Percentiles rank a stretch among this genome's conserved stretches.
These are phyloP conservation scores for Diceros bicornis DNA, from an alignment of 2,797 vertebrate species.

Conservation along the genomic window DNA sequence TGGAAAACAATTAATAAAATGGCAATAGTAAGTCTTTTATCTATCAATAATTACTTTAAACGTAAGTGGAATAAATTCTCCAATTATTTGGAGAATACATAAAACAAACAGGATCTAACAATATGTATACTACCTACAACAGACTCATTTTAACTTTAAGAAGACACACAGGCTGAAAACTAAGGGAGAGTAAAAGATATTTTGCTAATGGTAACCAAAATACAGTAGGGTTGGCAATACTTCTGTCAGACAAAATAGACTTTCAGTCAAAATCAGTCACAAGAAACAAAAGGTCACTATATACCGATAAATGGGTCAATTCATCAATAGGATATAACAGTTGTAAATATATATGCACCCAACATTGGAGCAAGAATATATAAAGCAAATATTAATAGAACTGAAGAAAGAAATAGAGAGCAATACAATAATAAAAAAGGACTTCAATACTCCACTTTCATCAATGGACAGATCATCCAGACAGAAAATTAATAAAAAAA, in stretches of 20 bases:
- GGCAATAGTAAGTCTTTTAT: neutral
- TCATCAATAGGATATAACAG: neutral
- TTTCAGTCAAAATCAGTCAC: neutral
- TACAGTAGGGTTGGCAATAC: neutral
- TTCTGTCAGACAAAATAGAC: neutral
- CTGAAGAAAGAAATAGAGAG: neutral
- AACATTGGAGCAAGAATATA: neutral
- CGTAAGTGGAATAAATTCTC: neutral
- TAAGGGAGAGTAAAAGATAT: neutral
- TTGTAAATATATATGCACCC: neutral
- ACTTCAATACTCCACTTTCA: neutral
- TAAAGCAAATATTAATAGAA: constrained; percentile 8
- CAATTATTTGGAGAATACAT: neutral
- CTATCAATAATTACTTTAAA: neutral
- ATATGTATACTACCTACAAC: neutral
- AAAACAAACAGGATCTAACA: neutral
- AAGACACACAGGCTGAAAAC: neutral
- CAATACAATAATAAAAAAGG: neutral
- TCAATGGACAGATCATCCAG: neutral
- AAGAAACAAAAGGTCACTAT: neutral
- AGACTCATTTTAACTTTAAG: neutral
- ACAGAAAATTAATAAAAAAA: neutral
- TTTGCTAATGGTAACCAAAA: neutral
- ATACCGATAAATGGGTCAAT: neutral
- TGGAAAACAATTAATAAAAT: neutral